These are phyloP conservation scores for Oryctolagus cuniculus DNA, from an alignment of 2,113 vertebrate species.

Conservation along the genomic window DNA sequence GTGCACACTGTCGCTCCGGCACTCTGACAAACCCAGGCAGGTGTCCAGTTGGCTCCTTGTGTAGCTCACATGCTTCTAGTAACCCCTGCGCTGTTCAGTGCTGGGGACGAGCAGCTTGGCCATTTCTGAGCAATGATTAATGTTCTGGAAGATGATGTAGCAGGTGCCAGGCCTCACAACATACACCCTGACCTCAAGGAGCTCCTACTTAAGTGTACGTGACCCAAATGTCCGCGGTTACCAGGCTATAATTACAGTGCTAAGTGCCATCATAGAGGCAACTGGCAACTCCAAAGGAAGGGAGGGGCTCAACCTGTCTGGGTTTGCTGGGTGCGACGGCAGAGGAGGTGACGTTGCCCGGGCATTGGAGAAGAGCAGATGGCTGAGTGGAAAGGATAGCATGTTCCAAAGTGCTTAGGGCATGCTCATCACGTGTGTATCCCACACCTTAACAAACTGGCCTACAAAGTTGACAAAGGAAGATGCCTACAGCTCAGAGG, in stretches of 20 bases:
- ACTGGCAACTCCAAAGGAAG: not conserved
- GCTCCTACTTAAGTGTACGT: not conserved
- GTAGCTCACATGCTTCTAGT: not conserved
- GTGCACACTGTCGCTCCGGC: not conserved
- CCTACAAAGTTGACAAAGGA: not conserved
- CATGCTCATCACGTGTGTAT: not conserved
- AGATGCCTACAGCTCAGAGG: not conserved
- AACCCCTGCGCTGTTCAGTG: not conserved
- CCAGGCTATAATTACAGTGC: not conserved
- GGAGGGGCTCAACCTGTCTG: not conserved
- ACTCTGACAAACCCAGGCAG: not conserved
- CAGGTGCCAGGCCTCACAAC: not conserved
- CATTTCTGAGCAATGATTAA: not conserved
- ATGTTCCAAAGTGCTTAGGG: not conserved
- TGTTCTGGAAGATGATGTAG: not conserved
- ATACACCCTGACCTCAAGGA: not conserved
- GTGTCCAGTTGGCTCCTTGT: not conserved
- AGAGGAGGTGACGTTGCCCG: not conserved
- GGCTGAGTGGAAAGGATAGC: not conserved
- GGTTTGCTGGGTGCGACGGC: not conserved
- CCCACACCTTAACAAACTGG: not conserved
- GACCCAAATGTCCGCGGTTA: not conserved
- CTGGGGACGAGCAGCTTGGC: conserved; percentile 11
- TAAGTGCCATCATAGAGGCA: not conserved
- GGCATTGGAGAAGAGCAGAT: not conserved